Percentiles rank a stretch among this genome's conserved stretches.
Conservation (phyloP, 2,113 vertebrate genomes). For the Danionella cerebrum region DNA sequence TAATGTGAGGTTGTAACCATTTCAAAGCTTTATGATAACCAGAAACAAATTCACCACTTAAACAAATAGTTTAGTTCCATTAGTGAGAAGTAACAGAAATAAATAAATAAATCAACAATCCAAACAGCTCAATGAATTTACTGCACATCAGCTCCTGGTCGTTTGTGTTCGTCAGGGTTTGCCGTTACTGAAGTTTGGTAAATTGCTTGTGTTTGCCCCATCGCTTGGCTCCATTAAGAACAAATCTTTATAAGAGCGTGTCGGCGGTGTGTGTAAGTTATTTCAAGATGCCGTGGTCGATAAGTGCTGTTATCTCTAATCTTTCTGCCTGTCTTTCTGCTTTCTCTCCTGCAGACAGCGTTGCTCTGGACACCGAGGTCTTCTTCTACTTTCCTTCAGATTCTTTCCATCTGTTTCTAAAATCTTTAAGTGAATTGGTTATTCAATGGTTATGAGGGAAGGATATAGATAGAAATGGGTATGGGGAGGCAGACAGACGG, state of each 20-base stretch:
- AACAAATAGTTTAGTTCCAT: no score
- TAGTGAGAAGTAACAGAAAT: no score
- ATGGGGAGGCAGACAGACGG: neutral
- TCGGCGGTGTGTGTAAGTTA: no score
- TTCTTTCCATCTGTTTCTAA: neutral
- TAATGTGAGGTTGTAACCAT: no score
- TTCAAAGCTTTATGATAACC: no score
- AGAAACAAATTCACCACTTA: no score
- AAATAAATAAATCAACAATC: no score
- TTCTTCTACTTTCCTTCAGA: conserved; percentile 54
- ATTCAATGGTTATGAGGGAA: neutral
- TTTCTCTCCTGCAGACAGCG: conserved; percentile 81
- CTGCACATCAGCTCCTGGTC: no score
- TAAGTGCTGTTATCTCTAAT: conserved; percentile 11
- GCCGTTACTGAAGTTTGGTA: neutral
- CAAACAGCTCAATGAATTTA: no score
- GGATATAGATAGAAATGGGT: neutral
- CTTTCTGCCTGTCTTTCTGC: conserved; percentile 58
- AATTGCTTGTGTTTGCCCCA: neutral
- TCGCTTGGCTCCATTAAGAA: conserved; percentile 23
- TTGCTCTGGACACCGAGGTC: conserved; percentile 96
- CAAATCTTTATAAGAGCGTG: conserved; percentile 27
- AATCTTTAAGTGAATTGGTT: neutral
- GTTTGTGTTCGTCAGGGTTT: neutral
- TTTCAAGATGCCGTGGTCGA: conserved; percentile 22